Base-by-base conservation (phyloP, 2,113 vertebrate species). In the Uropsilus gracilis region DNA sequence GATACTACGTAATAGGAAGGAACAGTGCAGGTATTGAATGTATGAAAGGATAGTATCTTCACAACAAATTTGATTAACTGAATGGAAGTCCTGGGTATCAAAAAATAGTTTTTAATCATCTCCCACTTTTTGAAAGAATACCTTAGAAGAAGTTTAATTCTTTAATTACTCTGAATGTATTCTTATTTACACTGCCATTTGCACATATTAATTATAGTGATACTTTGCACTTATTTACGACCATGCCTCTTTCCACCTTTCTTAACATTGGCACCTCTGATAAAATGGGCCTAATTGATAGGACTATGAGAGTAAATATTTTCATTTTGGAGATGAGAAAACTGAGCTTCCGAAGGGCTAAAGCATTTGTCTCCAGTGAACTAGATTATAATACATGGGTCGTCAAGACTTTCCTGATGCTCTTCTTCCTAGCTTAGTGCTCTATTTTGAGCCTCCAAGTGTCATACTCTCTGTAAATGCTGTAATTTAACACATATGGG, bases 251-350 rank as follows among this genome's bases (percentile, higher is more conserved):
- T 93, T 95, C 73, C 68, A 73, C 3, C 12, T 86, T 77, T 77
- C 9, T 86, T 12, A 39, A 64, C 10, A 69, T 61, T 66, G 77
- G 61, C 17, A 86, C 6, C 8, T 86, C 57, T 37, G 61, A 82
- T 76, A 73, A 91, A 91, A 76, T 66, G 53, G 89, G 5, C 46
- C 32, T 59, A 48, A 71, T 26, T 63, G 12, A 14, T 0, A 71
- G 32, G 24, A 13, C 16, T 83, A 11, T 53, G 42, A 69, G 37
- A 30, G 24, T 91, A 10, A 76, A 85, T 87, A 28, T 87, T 88
- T 95, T 48, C 17, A 86, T 78, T 93, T 66, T 66, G 42, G 63
- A 37, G 14, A 76, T 75, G 53, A 93, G n/a, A 66, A 95, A 81
- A 75, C 39, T 80, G 48, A 91, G 32, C 7, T 46, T 85, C 18